Percentiles rank a stretch among this genome's conserved stretches.
Evolutionary conservation across 2,888 invertebrate genomes (phyloP).

Genomic region (Caenorhabditis sp.): DNA sequence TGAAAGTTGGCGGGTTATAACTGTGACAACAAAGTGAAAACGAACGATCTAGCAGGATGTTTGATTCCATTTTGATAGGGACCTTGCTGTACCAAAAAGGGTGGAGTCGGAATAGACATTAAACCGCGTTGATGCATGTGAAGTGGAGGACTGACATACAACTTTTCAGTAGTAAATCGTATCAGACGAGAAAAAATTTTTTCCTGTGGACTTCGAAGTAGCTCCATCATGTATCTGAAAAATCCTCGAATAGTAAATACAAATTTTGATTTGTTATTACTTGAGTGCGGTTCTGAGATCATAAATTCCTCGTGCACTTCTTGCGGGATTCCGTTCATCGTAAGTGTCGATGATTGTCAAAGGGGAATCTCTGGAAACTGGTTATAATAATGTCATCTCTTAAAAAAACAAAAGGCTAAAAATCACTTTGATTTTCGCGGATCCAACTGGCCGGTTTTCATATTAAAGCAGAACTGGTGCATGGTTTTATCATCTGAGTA

Average conservation of each 20-base stretch:
- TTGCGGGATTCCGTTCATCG: conserved; percentile 39
- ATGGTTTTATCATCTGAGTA: conserved; percentile 3
- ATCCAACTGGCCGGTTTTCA: conserved; percentile 27
- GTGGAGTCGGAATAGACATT: neutral
- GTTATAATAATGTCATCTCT: neutral
- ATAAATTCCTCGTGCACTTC: conserved; percentile 7
- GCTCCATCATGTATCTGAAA: neutral
- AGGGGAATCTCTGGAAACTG: neutral
- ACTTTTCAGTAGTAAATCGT: neutral
- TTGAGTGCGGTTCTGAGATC: neutral
- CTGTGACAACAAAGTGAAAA: no score
- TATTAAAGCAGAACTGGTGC: conserved; percentile 5
- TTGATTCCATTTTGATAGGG: no score
- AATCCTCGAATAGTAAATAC: neutral
- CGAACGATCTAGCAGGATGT: no score
- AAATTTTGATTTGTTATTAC: conserved; percentile 3
- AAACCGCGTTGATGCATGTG: neutral
- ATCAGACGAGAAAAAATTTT: conserved; percentile 4
- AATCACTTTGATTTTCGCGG: neutral
- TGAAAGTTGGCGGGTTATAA: no score
- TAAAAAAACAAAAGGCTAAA: neutral
- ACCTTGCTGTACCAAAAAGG: no score
- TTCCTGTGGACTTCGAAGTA: neutral
- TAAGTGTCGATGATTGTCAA: conserved; percentile 23
- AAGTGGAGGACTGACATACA: neutral